Evolutionary conservation across 2,888 invertebrate genomes (phyloP).

Genomic region (Mimachlamys varia): DNA sequence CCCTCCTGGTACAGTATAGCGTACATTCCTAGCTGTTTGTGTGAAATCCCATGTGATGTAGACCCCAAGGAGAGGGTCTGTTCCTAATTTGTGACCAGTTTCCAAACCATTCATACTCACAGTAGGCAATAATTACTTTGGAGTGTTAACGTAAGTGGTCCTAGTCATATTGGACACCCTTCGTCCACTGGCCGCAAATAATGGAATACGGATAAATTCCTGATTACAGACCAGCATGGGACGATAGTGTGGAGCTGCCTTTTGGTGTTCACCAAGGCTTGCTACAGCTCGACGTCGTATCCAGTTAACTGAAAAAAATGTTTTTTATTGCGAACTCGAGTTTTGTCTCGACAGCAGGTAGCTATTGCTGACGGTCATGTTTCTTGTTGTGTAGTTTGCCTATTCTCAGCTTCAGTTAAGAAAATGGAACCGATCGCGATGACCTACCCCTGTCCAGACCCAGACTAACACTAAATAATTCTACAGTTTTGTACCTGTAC

Average conservation of each 20-base stretch:
- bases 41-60: background rate
- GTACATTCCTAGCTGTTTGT: background rate
- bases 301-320: too few species aligned
- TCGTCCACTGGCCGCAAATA: background rate
- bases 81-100: conserved; percentile 13
- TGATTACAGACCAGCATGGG: background rate
- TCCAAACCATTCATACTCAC: background rate
- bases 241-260: background rate
- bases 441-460: too few species aligned
- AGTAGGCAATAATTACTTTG: background rate
- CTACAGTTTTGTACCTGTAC: too few species aligned
- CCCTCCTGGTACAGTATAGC: background rate
- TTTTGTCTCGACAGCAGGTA: too few species aligned
- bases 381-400: too few species aligned
- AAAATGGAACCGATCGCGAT: too few species aligned
- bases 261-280: background rate
- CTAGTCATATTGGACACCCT: background rate
- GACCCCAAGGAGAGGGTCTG: background rate
- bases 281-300: background rate
- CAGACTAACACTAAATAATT: too few species aligned
- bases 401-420: too few species aligned
- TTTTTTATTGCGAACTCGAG: too few species aligned
- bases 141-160: background rate
- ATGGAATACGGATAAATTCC: background rate
- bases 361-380: too few species aligned